phyloP scores from a whole-genome alignment of 2,113 vertebrate species.

The Nothocercus nigrocapillus region DNA sequence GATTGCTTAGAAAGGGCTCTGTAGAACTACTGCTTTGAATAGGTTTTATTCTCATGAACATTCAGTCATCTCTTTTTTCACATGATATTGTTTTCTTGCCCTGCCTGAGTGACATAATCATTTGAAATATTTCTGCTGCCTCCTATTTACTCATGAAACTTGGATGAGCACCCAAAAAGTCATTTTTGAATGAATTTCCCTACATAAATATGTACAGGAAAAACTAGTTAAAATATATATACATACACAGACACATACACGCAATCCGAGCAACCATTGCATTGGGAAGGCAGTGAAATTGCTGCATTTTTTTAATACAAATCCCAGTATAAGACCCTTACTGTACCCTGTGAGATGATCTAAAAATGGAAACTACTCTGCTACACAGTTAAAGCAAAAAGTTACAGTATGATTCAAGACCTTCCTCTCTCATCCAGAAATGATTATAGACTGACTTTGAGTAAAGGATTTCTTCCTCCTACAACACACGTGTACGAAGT shows the following conservation, averaged over 20 bases:
- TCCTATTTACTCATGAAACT: neutral
- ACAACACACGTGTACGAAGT: neutral
- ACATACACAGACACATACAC: neutral
- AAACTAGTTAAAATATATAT: neutral
- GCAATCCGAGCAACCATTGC: neutral
- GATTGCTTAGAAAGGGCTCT: neutral
- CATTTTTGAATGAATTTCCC: slow-evolving; percentile 30
- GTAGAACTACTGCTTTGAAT: neutral
- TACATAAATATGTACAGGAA: neutral
- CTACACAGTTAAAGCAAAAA: neutral
- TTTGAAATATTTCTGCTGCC: neutral
- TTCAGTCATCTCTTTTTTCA: neutral
- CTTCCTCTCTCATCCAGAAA: neutral
- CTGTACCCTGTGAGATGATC: slow-evolving; percentile 1
- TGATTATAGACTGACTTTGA: neutral
- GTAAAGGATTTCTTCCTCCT: neutral
- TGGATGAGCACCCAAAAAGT: neutral
- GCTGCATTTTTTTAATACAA: neutral
- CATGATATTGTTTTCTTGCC: neutral
- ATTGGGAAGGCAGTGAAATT: slow-evolving; percentile 21
- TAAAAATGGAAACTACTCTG: slow-evolving; percentile 24
- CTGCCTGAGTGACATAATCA: neutral
- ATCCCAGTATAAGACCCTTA: neutral
- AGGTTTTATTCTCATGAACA: slow-evolving; percentile 29
- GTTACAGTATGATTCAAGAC: neutral